Conservation (phyloP, 2,888 invertebrate species). For the Tachina fera region DNA sequence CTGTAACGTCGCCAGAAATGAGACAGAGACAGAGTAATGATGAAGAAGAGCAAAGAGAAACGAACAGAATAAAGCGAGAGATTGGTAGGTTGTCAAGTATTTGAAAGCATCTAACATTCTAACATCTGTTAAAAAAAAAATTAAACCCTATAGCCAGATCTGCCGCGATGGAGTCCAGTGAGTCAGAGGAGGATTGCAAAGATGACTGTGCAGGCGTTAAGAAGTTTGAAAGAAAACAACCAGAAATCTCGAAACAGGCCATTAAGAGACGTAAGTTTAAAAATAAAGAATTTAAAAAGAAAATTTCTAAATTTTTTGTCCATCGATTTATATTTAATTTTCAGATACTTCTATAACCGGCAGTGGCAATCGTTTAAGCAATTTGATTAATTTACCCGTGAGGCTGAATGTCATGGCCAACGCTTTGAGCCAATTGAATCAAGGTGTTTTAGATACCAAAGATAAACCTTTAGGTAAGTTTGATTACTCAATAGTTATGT, state of each 20-base stretch:
- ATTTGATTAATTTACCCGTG: slow-evolving; percentile 38
- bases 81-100: not conserved
- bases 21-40: not conserved
- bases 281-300: not conserved
- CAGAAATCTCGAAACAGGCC: not conserved
- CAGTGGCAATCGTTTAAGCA: slow-evolving; percentile 38
- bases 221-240: not conserved
- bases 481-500: no score
- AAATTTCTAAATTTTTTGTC: not conserved
- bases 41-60: not conserved
- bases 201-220: not conserved
- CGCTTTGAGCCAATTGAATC: slow-evolving; percentile 36
- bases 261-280: slow-evolving; percentile 31
- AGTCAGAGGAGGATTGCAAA: not conserved
- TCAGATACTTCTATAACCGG: slow-evolving; percentile 22
- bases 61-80: not conserved
- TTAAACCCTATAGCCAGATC: not conserved
- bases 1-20: no score
- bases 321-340: not conserved
- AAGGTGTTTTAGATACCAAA: slow-evolving; percentile 5
- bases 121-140: no score
- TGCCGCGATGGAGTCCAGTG: not conserved
- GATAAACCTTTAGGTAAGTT: slow-evolving; percentile 5
- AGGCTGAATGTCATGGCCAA: slow-evolving; percentile 43
- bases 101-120: no score